Evolutionary conservation across 2,113 vertebrate species (phyloP).

Genomic region (Glaucidium brasilianum): DNA sequence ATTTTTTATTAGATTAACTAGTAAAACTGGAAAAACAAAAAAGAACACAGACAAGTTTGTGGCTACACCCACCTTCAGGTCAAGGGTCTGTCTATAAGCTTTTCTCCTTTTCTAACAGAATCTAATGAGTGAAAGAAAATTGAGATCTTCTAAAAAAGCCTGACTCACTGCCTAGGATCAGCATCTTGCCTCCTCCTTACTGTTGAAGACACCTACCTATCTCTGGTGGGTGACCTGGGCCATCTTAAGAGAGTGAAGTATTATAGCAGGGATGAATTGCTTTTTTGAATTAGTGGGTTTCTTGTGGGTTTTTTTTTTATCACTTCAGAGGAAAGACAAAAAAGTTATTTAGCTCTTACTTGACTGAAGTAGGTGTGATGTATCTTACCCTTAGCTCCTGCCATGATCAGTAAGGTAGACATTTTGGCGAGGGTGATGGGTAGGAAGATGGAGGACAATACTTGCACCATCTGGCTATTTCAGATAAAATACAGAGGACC

Average conservation of each 20-base stretch:
- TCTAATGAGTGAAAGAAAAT: background rate
- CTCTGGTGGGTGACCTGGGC: background rate
- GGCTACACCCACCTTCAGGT: background rate
- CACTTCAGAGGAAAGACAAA: background rate
- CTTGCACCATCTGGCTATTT: background rate
- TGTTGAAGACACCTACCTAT: background rate
- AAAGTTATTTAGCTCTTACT: background rate
- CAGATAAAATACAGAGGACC: background rate
- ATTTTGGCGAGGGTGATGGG: background rate
- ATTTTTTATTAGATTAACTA: background rate
- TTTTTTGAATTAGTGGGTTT: background rate
- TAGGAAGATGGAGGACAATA: background rate
- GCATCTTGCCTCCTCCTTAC: background rate
- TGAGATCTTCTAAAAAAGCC: background rate
- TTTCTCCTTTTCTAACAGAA: background rate
- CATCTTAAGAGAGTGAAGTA: background rate
- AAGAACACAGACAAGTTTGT: background rate
- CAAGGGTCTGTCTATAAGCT: background rate
- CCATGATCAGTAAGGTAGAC: background rate
- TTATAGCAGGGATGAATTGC: background rate
- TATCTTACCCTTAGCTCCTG: background rate
- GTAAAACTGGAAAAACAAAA: background rate
- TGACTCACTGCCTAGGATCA: background rate
- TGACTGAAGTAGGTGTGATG: background rate
- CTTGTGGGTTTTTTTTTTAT: background rate